These are phyloP conservation scores for Characodon lateralis DNA, from an alignment of 2,797 vertebrate genomes.

Conservation along the genomic window DNA sequence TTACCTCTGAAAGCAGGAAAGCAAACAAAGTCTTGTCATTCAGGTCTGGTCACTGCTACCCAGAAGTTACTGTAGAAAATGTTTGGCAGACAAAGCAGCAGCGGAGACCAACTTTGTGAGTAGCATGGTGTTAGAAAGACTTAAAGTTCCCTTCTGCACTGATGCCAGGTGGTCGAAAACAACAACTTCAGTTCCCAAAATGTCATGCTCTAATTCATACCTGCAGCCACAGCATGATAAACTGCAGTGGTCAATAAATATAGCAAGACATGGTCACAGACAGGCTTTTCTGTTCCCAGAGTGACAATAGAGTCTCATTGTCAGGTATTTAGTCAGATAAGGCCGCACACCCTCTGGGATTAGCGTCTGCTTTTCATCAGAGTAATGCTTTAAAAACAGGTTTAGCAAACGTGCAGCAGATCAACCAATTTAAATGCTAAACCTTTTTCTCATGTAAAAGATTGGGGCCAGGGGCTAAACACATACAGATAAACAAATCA, in stretches of 20 bases:
- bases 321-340: slow-evolving; percentile 81
- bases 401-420: slow-evolving; percentile 70
- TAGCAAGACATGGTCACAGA: slow-evolving; percentile 35
- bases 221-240: slow-evolving; percentile 34
- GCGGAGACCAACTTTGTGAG: slow-evolving; percentile 27
- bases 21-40: slow-evolving; percentile 37
- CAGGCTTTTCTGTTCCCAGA: slow-evolving; percentile 57
- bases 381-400: slow-evolving; percentile 79
- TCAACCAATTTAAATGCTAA: slow-evolving; percentile 85
- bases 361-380: slow-evolving; percentile 78
- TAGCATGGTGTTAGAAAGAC: slow-evolving; percentile 10
- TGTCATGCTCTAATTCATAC: slow-evolving; percentile 52
- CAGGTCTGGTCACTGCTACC: slow-evolving; percentile 39
- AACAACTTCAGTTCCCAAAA: slow-evolving; percentile 20
- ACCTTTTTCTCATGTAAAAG: slow-evolving; percentile 73
- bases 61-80: slow-evolving; percentile 45
- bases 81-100: slow-evolving; percentile 26
- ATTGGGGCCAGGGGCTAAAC: slow-evolving; percentile 79
- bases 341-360: slow-evolving; percentile 73
- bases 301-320: slow-evolving; percentile 77
- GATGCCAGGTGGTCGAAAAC: slow-evolving; percentile 32
- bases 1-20: slow-evolving; percentile 57
- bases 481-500: slow-evolving; percentile 83
- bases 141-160: slow-evolving; percentile 25
- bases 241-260: slow-evolving; percentile 60